Evolutionary conservation across 2,113 vertebrate species (phyloP).

Genomic region (Nannobrachium achirus): DNA sequence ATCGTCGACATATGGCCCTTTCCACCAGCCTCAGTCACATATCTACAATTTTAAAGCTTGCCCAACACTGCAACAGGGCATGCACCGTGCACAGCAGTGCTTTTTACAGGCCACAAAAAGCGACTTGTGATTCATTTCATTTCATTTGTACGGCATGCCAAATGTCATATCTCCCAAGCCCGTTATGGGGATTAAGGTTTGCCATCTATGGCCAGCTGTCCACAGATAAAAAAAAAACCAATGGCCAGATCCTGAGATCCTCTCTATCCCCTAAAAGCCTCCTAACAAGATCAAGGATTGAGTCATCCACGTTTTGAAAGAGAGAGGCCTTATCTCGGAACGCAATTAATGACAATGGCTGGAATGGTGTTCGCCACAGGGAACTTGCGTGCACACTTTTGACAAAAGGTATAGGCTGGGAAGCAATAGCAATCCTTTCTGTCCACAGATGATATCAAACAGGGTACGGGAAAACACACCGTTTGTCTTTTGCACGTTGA

Average conservation of each 20-base stretch:
- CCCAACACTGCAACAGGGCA: not conserved
- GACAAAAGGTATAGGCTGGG: slow-evolving; percentile 40
- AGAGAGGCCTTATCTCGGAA: slow-evolving; percentile 56
- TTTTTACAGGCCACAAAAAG: not conserved
- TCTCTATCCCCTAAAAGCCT: slow-evolving; percentile 49
- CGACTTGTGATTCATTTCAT: slow-evolving; percentile 13
- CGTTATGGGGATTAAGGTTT: slow-evolving; percentile 16
- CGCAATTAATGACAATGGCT: slow-evolving; percentile 58
- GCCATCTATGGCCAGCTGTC: slow-evolving; percentile 24
- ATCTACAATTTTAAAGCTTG: too few relatives aligned
- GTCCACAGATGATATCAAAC: slow-evolving; percentile 19
- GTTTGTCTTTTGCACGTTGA: slow-evolving; percentile 23
- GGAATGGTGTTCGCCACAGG: slow-evolving; percentile 25
- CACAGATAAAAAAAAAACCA: slow-evolving; percentile 31
- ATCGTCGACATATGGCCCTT: too few relatives aligned
- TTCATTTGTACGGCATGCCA: slow-evolving; percentile 17
- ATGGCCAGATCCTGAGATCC: slow-evolving; percentile 15
- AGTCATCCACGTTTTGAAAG: slow-evolving; percentile 44
- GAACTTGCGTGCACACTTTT: slow-evolving; percentile 41
- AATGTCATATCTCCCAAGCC: slow-evolving; percentile 21
- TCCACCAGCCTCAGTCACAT: too few relatives aligned
- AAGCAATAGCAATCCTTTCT: slow-evolving; percentile 19
- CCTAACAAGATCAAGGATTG: slow-evolving; percentile 54
- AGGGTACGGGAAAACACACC: not conserved
- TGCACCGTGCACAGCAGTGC: not conserved